These are phyloP conservation scores for Myrmophylax atrothorax DNA, from an alignment of 2,113 vertebrate genomes.

Conservation along the genomic window DNA sequence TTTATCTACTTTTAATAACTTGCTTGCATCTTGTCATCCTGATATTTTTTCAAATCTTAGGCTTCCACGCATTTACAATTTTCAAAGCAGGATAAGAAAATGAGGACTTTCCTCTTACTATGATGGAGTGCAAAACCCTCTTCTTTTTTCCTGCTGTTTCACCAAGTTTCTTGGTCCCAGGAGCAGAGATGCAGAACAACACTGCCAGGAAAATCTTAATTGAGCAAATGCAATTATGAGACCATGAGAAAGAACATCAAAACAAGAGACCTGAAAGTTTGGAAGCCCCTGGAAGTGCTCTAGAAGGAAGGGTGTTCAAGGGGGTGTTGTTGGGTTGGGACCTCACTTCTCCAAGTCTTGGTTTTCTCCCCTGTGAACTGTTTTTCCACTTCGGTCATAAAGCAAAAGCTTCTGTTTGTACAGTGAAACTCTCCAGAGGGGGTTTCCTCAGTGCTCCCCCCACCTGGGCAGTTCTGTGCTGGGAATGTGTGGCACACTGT, in stretches of 20 bases:
- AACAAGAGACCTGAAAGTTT: not conserved
- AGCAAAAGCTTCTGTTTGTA: not conserved
- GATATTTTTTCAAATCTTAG: not conserved
- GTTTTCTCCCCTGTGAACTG: not conserved
- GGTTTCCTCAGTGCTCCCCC: not conserved
- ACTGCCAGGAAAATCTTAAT: not conserved
- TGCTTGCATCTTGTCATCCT: not conserved
- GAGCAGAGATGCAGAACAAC: not conserved
- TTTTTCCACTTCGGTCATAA: not conserved
- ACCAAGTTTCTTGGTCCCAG: not conserved
- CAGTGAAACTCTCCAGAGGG: not conserved
- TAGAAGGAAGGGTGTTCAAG: not conserved
- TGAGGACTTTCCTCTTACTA: not conserved
- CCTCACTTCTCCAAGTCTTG: not conserved
- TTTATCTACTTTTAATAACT: not conserved
- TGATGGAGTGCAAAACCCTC: not conserved
- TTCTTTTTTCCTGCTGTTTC: not conserved
- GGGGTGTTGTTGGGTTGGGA: not conserved
- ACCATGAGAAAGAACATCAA: not conserved
- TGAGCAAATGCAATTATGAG: not conserved
- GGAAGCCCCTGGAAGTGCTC: not conserved
- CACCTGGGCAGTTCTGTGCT: not conserved
- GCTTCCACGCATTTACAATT: not conserved
- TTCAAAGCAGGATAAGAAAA: not conserved
- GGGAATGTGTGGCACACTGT: not conserved